Evolutionary conservation across 2,888 invertebrate species (phyloP), one percentile per base, ranked within the genome.

Genomic region (Deladenus siricidicola): DNA sequence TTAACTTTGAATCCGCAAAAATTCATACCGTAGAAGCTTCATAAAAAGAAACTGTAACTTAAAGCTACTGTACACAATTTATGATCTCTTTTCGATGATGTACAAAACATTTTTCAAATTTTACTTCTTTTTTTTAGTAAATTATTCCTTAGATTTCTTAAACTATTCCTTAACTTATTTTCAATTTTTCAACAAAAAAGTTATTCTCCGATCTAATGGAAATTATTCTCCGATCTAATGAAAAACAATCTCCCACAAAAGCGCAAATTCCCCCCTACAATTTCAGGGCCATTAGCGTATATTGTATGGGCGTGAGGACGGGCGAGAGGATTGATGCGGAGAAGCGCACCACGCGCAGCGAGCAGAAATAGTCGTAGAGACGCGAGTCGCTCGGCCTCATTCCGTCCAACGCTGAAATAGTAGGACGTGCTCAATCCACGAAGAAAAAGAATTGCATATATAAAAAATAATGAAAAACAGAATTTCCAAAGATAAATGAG

Each of bases 341-440:
- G 23, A 60, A 71, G 19, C 69, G 68, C 19, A 74, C 51, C 0
- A 73, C 23, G n/a, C 70, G 64, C 65, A 74, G 74, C 42, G 69
- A 69, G 54, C 68, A 55, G 19, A 75, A 39, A 50, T 72, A 75
- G 17, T 58, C 56, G 60, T 73, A 66, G 3, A 69, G 47, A 3
- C 73, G 65, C 23, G 58, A 50, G 42, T 75, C 75, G 1, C 66
- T 65, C 3, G 65, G 65, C 14, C 61, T 57, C 1, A 70, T 70
- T 21, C 73, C 70, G 45, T 71, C 70, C 65, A 75, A 65, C 6
- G 69, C 72, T 72, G 50, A 53, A 74, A 66, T 51, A 19, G 24
- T 56, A 39, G 39, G 6, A 30, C 30, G 30, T 39, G 50, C 52
- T 6, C 29, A 19, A 34, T 34, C 14, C 39, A 10, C 14, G 39